phyloP scores from a whole-genome alignment of 2,888 invertebrate genomes.

The Phyllotreta cruciferae region DNA sequence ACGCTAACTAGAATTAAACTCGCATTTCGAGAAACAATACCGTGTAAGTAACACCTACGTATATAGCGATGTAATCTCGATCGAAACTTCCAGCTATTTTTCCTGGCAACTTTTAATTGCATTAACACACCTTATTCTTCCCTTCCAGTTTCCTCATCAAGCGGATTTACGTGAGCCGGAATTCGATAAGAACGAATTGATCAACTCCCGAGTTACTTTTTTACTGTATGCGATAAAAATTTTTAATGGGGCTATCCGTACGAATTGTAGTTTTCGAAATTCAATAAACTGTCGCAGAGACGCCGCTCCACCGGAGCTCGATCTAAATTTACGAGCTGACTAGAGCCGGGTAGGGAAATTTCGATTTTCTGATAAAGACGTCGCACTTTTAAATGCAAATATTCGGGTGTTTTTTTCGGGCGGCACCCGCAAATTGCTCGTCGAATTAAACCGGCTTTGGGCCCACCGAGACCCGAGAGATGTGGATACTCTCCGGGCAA shows the following conservation, averaged over 20 bases:
- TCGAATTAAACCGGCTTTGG: neutral
- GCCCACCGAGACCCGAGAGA: neutral
- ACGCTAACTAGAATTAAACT: conserved; percentile 14
- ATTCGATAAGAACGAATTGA: no score
- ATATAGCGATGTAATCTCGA: no score
- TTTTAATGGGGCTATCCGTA: no score
- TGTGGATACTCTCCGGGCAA: no score
- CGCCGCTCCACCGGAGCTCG: neutral
- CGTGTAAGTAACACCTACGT: neutral
- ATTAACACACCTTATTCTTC: no score
- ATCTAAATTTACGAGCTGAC: conserved; percentile 13
- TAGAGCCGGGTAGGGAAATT: conserved; percentile 1
- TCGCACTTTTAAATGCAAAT: neutral
- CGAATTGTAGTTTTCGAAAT: no score
- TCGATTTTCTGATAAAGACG: neutral
- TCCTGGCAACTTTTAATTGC: no score
- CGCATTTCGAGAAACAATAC: neutral
- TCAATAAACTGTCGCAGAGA: neutral
- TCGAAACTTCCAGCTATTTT: no score
- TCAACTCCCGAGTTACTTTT: no score
- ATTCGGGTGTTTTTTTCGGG: neutral
- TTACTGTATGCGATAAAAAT: no score
- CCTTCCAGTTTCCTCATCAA: no score
- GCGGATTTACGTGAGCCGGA: no score
- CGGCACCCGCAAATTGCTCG: neutral